These are phyloP conservation scores for Ptychoptera albimana DNA, from an alignment of 2,888 invertebrate genomes.

Conservation along the genomic window DNA sequence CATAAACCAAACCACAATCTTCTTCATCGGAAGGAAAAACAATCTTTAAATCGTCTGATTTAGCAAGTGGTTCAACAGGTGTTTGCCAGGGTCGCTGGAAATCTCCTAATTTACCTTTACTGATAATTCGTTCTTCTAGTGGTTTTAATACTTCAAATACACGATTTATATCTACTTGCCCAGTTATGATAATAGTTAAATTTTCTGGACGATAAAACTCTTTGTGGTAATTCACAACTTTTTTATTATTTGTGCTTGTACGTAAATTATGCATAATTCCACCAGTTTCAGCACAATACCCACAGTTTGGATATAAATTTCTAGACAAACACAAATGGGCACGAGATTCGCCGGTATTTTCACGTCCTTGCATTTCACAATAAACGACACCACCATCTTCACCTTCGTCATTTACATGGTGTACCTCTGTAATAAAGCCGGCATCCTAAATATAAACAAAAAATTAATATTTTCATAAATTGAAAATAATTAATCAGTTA, in stretches of 20 bases:
- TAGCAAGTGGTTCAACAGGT: slow-evolving; percentile 44
- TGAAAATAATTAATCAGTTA: not conserved
- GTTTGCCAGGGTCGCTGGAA: slow-evolving; percentile 67
- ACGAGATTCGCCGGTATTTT: slow-evolving; percentile 62
- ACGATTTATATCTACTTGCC: slow-evolving; percentile 57
- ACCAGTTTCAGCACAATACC: slow-evolving; percentile 73
- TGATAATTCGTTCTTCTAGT: slow-evolving; percentile 57
- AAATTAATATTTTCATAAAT: not conserved
- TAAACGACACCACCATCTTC: slow-evolving; percentile 91
- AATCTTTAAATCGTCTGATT: slow-evolving; percentile 35
- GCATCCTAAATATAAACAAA: slow-evolving; percentile 39
- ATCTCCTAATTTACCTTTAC: slow-evolving; percentile 24
- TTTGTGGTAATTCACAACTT: slow-evolving; percentile 66
- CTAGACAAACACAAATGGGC: slow-evolving; percentile 47
- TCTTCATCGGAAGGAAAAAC: slow-evolving; percentile 60
- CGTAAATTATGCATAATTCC: slow-evolving; percentile 73
- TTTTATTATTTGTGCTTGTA: slow-evolving; percentile 60
- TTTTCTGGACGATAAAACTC: slow-evolving; percentile 83
- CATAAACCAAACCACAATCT: slow-evolving; percentile 58
- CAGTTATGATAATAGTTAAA: slow-evolving; percentile 66
- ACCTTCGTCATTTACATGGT: slow-evolving; percentile 77
- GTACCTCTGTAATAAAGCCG: slow-evolving; percentile 77
- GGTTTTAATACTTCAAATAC: slow-evolving; percentile 56
- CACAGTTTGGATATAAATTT: slow-evolving; percentile 63
- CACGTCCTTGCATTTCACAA: slow-evolving; percentile 82